Evolutionary conservation across 2,888 invertebrate species (phyloP), one percentile per base, ranked within the genome.

Genomic region (Serrognathus titanus): DNA sequence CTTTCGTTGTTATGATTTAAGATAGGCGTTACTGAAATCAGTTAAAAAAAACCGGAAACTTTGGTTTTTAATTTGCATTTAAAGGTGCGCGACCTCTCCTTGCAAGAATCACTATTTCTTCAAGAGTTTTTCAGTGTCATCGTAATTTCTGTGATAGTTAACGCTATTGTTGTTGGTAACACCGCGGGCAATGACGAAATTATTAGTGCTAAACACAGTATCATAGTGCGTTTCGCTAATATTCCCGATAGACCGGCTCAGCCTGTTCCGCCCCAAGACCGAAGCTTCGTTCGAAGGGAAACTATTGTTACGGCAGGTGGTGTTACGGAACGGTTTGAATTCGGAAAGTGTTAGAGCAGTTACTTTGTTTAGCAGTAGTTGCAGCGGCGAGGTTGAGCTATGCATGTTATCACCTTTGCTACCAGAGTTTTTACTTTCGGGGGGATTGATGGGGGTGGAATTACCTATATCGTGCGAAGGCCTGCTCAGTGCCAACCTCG

Each of bases 391-490:
- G 52, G 60, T 57, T 51, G 70, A 61, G 50, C 58, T 53, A 57
- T 59, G 58, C 52, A 64, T 62, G 61, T 61, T 65, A 63, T 66
- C 63, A 58, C 66, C 65, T 61, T 65, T 67, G 58, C 65, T 65
- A 64, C 66, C 65, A 58, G 61, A 57, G 53, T 48, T 58, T 56
- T 63, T 64, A 55, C 48, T 58, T 59, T 61, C 51, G 46, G 63
- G 61, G 55, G 24, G 24, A 31, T 57, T 61, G 45, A 63, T 55
- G 74, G 77, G 77, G 69, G 79, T 76, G 75, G 79, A 79, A 80
- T 82, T 85, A 86, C 86, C 86, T 82, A 86, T 81, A 78, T 86
- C 85, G 77, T 83, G 82, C 46, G 84, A 80, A 68, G 85, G 84
- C 48, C 82, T 77, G 69, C 80, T 81, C 65, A 82, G 77, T 63